Conservation (phyloP, 2,797 vertebrate species). For the Hippoglossus hippoglossus region DNA sequence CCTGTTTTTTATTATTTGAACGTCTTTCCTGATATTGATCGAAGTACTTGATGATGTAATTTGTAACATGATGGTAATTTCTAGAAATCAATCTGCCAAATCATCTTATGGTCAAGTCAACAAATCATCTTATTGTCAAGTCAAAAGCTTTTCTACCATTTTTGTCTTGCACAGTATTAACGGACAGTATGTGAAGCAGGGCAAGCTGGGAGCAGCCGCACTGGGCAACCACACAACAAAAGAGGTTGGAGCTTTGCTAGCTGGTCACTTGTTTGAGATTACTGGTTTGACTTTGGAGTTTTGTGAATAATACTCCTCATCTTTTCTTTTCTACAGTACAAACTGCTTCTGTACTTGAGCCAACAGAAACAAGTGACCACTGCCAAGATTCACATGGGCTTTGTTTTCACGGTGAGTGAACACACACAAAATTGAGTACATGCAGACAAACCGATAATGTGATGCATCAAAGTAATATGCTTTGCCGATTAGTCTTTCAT, state of each 20-base stretch:
- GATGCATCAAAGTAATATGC: not conserved
- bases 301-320: conserved; percentile 11
- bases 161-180: conserved; percentile 84
- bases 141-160: not conserved
- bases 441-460: not conserved
- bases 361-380: conserved; percentile 92
- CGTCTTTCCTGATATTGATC: not conserved
- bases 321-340: conserved; percentile 86
- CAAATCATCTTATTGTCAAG: too few species aligned
- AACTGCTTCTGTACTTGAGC: conserved; percentile 93
- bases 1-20: not conserved
- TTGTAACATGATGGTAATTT: too few species aligned
- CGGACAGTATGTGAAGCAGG: conserved; percentile 94
- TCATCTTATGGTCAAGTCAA: too few species aligned
- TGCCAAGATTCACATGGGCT: conserved; percentile 90
- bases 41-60: not conserved
- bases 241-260: conserved; percentile 85
- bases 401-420: conserved; percentile 89
- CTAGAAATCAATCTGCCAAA: too few species aligned
- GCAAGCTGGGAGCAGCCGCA: conserved; percentile 94
- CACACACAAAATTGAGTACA: not conserved
- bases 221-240: conserved; percentile 89
- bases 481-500: not conserved
- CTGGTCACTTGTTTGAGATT: conserved; percentile 56
- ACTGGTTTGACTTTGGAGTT: conserved; percentile 34